Percentiles rank a stretch among this genome's conserved stretches.
Conservation (phyloP, 2,888 invertebrate genomes). For the Bimastos eiseni region DNA sequence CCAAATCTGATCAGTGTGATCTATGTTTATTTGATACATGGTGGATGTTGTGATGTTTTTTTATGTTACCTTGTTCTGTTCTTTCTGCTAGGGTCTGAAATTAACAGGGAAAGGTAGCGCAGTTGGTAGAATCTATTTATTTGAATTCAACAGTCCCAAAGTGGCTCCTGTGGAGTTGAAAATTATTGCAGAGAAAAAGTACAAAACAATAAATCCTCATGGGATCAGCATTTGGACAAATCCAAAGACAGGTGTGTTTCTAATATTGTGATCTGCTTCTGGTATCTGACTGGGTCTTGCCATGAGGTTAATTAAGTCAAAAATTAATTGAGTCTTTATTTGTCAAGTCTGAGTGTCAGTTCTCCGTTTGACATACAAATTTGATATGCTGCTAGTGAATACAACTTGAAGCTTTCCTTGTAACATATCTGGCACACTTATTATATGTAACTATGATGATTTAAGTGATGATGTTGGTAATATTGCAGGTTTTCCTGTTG, state of each 20-base stretch:
- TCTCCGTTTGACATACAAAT: not conserved
- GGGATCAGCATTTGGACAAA: constrained; percentile 22
- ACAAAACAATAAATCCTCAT: constrained; percentile 21
- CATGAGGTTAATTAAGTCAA: not conserved
- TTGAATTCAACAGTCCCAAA: constrained; percentile 25
- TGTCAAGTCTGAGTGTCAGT: not conserved
- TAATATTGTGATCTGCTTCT: not conserved
- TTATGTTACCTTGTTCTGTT: not conserved
- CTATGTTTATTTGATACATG: no score
- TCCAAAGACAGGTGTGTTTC: constrained; percentile 1
- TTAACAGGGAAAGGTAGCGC: not conserved
- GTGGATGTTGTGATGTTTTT: not conserved
- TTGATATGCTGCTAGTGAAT: not conserved
- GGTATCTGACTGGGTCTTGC: not conserved
- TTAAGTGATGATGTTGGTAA: not conserved
- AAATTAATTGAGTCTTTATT: not conserved
- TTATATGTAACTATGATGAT: not conserved
- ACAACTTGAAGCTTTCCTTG: not conserved
- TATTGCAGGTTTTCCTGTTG: no score
- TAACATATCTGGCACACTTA: not conserved
- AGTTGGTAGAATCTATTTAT: constrained; percentile 24
- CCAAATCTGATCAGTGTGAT: no score
- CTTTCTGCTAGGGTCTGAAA: not conserved
- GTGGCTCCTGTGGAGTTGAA: not conserved
- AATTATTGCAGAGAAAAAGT: not conserved